These are phyloP conservation scores for Caenorhabditis afra DNA, from an alignment of 2,888 invertebrate species.

Conservation along the genomic window DNA sequence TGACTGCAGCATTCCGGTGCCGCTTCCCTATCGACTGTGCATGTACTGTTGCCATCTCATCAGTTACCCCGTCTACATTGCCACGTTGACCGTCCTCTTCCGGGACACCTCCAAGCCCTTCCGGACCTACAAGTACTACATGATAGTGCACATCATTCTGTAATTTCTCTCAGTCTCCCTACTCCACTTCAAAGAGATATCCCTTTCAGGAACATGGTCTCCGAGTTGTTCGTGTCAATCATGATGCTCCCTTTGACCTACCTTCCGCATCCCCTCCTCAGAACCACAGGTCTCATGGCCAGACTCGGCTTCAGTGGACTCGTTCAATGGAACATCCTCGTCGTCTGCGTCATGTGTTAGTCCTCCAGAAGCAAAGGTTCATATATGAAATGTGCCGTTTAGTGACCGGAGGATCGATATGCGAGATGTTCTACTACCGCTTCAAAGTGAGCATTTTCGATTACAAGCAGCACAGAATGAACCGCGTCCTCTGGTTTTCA, in stretches of 20 bases:
- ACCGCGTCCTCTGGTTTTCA: not conserved
- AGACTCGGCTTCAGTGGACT: slow-evolving; percentile 3
- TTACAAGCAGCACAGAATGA: not conserved
- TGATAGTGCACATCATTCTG: slow-evolving; percentile 2
- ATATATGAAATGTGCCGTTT: no score
- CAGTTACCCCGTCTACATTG: slow-evolving; percentile 6
- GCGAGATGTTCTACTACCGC: slow-evolving; percentile 34
- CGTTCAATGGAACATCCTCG: slow-evolving; percentile 4
- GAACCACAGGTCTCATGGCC: not conserved
- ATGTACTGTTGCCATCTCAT: not conserved
- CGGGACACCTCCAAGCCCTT: not conserved
- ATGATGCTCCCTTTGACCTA: slow-evolving; percentile 1
- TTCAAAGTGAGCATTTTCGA: slow-evolving; percentile 22
- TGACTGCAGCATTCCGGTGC: no score
- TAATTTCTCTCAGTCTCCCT: not conserved
- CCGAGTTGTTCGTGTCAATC: not conserved
- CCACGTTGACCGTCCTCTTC: not conserved
- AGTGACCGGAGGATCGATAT: slow-evolving; percentile 22
- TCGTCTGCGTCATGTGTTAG: not conserved
- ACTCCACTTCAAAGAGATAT: no score
- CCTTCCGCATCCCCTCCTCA: not conserved
- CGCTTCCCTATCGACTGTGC: no score
- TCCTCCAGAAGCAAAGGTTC: no score
- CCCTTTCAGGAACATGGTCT: not conserved
- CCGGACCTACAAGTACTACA: slow-evolving; percentile 5